These are phyloP conservation scores for Bellardia pandia DNA, from an alignment of 2,888 invertebrate genomes.

Conservation along the genomic window DNA sequence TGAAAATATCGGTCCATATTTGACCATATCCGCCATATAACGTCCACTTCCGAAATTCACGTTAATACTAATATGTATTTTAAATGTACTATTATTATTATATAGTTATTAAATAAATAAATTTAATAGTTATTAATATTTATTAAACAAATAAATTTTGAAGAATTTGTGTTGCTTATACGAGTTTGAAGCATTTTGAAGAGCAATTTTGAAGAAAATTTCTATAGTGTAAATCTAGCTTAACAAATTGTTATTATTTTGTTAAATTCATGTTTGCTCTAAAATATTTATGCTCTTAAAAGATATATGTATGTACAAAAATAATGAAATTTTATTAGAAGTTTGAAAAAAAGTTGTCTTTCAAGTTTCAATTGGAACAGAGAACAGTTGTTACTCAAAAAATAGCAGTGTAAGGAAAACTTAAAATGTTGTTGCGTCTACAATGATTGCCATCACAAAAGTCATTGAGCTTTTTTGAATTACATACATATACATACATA, in stretches of 20 bases:
- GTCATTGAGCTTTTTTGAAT: conserved; percentile 10
- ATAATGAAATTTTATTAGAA: not conserved
- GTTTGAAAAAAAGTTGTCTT: not conserved
- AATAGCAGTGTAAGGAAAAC: not conserved
- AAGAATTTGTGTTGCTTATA: no score
- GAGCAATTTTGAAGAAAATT: no score
- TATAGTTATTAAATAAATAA: no score
- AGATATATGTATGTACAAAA: not conserved
- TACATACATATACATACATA: not conserved
- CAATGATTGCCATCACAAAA: conserved; percentile 30
- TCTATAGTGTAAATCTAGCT: no score
- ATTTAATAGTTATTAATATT: no score
- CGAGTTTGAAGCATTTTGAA: no score
- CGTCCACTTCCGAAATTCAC: no score
- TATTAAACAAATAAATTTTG: no score
- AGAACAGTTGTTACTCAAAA: not conserved
- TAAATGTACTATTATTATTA: not conserved
- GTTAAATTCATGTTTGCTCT: not conserved
- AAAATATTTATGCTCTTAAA: conserved; percentile 21
- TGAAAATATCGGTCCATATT: no score
- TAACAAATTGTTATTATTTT: conserved; percentile 26
- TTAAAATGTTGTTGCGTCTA: not conserved
- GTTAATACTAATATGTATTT: no score
- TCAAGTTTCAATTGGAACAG: not conserved
- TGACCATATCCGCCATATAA: no score